Evolutionary conservation across 35 echinoderm and acorn worm genomes (phyloP).

Genomic region (Amphiura filiformis): DNA sequence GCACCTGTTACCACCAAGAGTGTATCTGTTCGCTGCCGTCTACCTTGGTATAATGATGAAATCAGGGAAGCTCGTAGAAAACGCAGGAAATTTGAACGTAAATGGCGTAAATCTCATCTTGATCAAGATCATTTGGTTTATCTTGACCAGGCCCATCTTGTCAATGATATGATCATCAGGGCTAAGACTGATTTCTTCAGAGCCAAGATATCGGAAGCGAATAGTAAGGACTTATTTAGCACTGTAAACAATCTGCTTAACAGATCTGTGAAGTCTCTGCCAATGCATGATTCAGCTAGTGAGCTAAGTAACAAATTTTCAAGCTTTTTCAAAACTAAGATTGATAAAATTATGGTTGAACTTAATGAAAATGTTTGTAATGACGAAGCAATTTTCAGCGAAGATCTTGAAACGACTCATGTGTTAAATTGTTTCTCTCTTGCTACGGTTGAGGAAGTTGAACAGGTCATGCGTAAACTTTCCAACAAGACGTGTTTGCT

Average conservation of each 20-base stretch:
- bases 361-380: not conserved
- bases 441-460: not conserved
- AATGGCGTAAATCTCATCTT: constrained; percentile 12
- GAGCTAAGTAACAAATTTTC: not conserved
- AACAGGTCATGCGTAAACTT: not conserved
- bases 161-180: not conserved
- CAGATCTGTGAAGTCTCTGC: not conserved
- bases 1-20: not conserved
- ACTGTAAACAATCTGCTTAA: not conserved
- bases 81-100: constrained; percentile 10
- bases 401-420: not conserved
- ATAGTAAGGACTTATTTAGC: not conserved
- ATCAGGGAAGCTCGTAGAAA: constrained; percentile 8
- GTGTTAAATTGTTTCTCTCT: not conserved
- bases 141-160: not conserved
- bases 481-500: not conserved
- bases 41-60: constrained; percentile 19
- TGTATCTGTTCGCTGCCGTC: not conserved
- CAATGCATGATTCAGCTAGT: not conserved
- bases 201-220: not conserved
- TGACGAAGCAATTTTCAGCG: not conserved
- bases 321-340: not conserved
- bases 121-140: not conserved
- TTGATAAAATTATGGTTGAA: not conserved
- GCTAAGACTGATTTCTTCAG: not conserved